Base-by-base conservation (phyloP, 2,888 invertebrate genomes). In the Exocentrus adspersus region DNA sequence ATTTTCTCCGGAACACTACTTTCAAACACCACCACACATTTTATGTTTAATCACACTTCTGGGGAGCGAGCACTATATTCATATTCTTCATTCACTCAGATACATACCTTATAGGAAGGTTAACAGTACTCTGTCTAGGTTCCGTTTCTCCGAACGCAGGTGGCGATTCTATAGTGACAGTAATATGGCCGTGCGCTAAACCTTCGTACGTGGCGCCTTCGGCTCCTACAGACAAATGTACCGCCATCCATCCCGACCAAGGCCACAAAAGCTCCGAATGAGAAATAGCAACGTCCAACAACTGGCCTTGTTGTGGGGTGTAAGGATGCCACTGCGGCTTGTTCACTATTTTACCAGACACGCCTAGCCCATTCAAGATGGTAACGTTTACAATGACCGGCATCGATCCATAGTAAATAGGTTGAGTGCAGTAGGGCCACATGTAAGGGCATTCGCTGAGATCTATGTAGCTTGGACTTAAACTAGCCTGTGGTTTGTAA, bases 391-490 rank as follows among this genome's bases (percentile, higher is more conserved):
- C 91, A 70, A 98, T 93, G 17, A 92, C 90, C 0, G 97, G 94
- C 84, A 94, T 90, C 37, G 90, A 92, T 64, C 92, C 91, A 80
- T 91, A 89, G 84, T 95, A 98, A 43, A 98, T 82, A 0, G 97
- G 95, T 82, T 98, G 98, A 0, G 95, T 95, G 81, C 97, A 98
- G 77, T 97, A 98, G 0, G 98, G 98, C 97, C 97, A 98, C 96
- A 97, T 97, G 82, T 97, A 98, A 71, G 95, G 95, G 76, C 95
- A 95, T 79, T 97, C 97, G 0, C 94, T 95, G 69, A 97, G 87
- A 81, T 98, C 98, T 70, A 98, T 89, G 81, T 97, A 97, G 72
- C 93, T 91, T 1, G 91, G 91, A 72, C 90, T 89, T 9, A 91
- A 81, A 41, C 87, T 90, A 10, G 88, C 88, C 80, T 90, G 90